Evolutionary conservation across 64 coral and sea anemone genomes (phyloP), one percentile per base, ranked within the genome.

Genomic region (Dendronephthya gigantea): DNA sequence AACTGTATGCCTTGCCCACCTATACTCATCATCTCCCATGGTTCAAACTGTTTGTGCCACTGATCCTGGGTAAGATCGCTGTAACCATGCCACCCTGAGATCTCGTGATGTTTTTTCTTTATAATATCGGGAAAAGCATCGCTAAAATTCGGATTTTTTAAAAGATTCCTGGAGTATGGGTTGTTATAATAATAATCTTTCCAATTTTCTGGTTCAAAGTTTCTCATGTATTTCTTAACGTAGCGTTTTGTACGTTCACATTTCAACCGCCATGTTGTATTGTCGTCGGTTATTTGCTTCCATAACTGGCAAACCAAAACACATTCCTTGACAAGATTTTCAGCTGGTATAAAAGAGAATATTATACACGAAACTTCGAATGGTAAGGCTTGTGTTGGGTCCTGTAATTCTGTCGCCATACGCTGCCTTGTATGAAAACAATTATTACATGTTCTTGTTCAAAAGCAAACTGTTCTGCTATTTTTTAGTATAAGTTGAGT

Each of bases 231-330:
- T 14, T 79, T 39, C 9, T 39, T 34, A 33, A 34, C 30, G 36
- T 79, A 79, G 15, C 72, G 72, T 34, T 29, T 15, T 28, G 72
- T 79, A 33, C 36, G 19, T 79, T 79, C 72, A 29, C 72, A 79
- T 34, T 79, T 79, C 28, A 79, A 19, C 36, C 72, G 30, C 72
- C 72, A 79, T 79, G 72, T 79, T 19, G 72, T 79, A 14, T 79
- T 34, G 29, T 79, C 72, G 15, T 79, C 29, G 72, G 30, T 79
- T 15, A 79, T 39, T 79, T 39, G 9, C 29, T 39, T 79, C 72
- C 72, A 79, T 10, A 79, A 79, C 15, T 19, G 72, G 13, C 72
- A 79, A 79, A 79, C 72, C 9, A 79, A 33, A 79, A 79, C 72
- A 19, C 72, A 79, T 11, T 79, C 29, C 22, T 39, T 79, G 72